Conservation (phyloP, 2,113 vertebrate genomes). For the Myotis davidii region DNA sequence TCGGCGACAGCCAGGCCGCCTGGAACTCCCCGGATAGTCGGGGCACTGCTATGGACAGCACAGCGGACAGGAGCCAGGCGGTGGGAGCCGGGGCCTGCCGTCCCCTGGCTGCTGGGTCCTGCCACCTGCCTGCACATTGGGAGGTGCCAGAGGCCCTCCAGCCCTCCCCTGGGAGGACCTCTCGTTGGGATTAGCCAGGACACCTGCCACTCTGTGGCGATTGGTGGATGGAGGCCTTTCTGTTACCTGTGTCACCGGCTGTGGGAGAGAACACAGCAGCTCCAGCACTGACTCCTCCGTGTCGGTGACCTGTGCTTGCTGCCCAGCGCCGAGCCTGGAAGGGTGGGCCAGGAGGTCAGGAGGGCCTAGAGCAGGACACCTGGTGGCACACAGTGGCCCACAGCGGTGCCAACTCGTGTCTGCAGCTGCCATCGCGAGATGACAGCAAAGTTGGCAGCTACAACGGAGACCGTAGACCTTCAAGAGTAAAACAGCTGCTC, state of each 20-base stretch:
- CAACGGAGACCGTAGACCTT: rapidly evolving
- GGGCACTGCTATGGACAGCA: no score
- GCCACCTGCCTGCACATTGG: neutral
- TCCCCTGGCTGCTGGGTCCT: neutral
- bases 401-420: no score
- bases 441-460: neutral
- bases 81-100: rapidly evolving
- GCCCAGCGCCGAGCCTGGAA: neutral
- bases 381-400: neutral
- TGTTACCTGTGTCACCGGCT: neutral
- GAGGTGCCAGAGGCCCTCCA: neutral
- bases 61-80: neutral
- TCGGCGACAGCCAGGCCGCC: neutral
- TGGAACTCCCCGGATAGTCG: neutral
- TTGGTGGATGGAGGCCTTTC: neutral
- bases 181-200: neutral
- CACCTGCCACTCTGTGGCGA: neutral
- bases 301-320: neutral
- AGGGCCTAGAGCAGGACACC: neutral
- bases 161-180: neutral
- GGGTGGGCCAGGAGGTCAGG: neutral
- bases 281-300: rapidly evolving
- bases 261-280: neutral
- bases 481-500: neutral
- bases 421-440: rapidly evolving